Evolutionary conservation across 2,888 invertebrate species (phyloP), one percentile per base, ranked within the genome.

Genomic region (Synanthedon andrenaeformis): DNA sequence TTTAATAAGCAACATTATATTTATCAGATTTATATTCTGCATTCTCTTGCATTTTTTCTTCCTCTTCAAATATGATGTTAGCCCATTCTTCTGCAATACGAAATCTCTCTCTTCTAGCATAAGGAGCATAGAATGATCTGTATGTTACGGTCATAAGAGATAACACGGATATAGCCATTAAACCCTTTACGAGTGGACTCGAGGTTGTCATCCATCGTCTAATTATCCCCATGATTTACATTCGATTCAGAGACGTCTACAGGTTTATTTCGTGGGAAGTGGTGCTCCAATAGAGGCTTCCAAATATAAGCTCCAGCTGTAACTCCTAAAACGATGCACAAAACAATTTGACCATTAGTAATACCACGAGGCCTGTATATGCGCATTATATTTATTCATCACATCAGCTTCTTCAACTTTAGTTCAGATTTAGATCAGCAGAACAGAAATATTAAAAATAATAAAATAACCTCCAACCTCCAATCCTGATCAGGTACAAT

Each of bases 221-320:
- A 12, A 79, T 0, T 10, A 55, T 49, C 4, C 64, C 60, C 82
- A 84, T 84, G 55, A 62, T 70, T 62, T 35, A 35, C 3, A 35
- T 35, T 10, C 35, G 35, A 8, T 35, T 35, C 35, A 35, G 35
- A 35, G 35, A 35, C 35, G 35, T 35, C 42, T 13, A 45, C 52
- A 35, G 51, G 52, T 63, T 64, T 53, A 62, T 67, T 53, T 54
- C 61, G 65, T 12, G 68, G 67, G 58, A 65, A 77, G 58, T 67
- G 65, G 4, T 82, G 75, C 54, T 76, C 68, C 53, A 89, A 72
- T 6, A 85, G 49, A 2, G 89, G 89, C 64, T 74, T 82, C 89
- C 89, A 89, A 61, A 89, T 84, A 60, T 89, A 89, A 57, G 83
- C 60, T 57, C 89, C 89, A 54, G 83, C 68, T 50, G 83, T 61